Base-by-base conservation (phyloP, 2,888 invertebrate genomes). In the Deilephila elpenor region DNA sequence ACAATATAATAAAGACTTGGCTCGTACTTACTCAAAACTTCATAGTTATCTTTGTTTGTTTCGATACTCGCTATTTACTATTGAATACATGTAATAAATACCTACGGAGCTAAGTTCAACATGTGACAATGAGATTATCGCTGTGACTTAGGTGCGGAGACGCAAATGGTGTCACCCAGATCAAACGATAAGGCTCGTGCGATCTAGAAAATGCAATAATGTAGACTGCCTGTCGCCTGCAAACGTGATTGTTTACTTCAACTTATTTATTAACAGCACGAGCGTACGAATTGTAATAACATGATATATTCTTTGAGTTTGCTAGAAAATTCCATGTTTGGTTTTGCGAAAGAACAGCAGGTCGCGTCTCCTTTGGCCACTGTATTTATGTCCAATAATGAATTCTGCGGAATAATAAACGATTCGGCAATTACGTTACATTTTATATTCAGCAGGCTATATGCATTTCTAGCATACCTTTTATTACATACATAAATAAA, bases 221-320 rank as follows among this genome's bases (percentile, higher is more conserved):
- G 78, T 83, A 89, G 89, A 89, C 89, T 78, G 89, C 85, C 73
- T 86, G 89, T 83, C 89, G 89, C 67, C 67, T 51, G 51, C 67
- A 51, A 51, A 20, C 17, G 51, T 25, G 14, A 51, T 20, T 67
- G 64, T 67, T 67, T 73, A 73, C 56, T 73, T 56, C 56, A 20
- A 62, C 20, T 34, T 32, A 29, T 72, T 67, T 59, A 56, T 19
- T 72, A 34, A 20, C n/a, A 53, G 34, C 64, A 37, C 20, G 1
- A 44, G 34, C 17, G 34, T 4, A 20, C 64, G 20, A 64, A 64
- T 37, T n/a, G 17, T 5, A 25, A 44, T 44, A 60, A 29, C 17
- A 17, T 29, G 5, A 14, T 11, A 60, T 14, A 44, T 14, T 11
- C 11, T 44, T 44, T 11, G 44, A 44, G 3, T 44, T 44, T 44